Evolutionary conservation across 2,888 invertebrate genomes (phyloP).

Genomic region (Tachystola acroxantha): DNA sequence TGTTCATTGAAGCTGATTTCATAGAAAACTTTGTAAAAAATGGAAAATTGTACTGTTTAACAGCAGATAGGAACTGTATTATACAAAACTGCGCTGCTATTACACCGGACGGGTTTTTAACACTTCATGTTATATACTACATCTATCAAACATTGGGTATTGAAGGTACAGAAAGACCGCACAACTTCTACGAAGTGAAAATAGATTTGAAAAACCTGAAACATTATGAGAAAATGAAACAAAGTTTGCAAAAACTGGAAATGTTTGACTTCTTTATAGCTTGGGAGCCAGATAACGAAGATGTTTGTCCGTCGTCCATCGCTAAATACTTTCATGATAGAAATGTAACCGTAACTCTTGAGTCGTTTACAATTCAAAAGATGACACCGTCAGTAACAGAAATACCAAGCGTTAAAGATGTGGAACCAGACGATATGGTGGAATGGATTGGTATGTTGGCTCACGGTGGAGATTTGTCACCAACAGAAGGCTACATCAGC

Average conservation of each 20-base stretch:
- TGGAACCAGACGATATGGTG: slow-evolving; percentile 49
- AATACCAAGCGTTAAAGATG: slow-evolving; percentile 48
- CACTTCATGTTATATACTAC: slow-evolving; percentile 45
- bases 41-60: slow-evolving; percentile 50
- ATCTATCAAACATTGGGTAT: slow-evolving; percentile 62
- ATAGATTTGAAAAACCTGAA: slow-evolving; percentile 43
- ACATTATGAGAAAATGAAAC: slow-evolving; percentile 31
- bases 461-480: slow-evolving; percentile 35
- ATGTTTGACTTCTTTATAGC: slow-evolving; percentile 42
- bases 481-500: slow-evolving; percentile 50
- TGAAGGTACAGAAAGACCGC: slow-evolving; percentile 51
- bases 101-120: slow-evolving; percentile 53
- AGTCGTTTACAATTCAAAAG: slow-evolving; percentile 27
- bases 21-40: slow-evolving; percentile 55
- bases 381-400: slow-evolving; percentile 38
- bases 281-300: slow-evolving; percentile 52
- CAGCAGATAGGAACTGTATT: slow-evolving; percentile 47
- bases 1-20: slow-evolving; percentile 48
- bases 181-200: slow-evolving; percentile 49
- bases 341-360: slow-evolving; percentile 33
- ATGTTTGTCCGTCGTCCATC: slow-evolving; percentile 61
- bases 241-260: slow-evolving; percentile 40
- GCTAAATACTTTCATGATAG: slow-evolving; percentile 60
- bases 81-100: slow-evolving; percentile 53
- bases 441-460: slow-evolving; percentile 67